Evolutionary conservation across 2,888 invertebrate genomes (phyloP), one percentile per base, ranked within the genome.

Genomic region (Luperina nickerlii): DNA sequence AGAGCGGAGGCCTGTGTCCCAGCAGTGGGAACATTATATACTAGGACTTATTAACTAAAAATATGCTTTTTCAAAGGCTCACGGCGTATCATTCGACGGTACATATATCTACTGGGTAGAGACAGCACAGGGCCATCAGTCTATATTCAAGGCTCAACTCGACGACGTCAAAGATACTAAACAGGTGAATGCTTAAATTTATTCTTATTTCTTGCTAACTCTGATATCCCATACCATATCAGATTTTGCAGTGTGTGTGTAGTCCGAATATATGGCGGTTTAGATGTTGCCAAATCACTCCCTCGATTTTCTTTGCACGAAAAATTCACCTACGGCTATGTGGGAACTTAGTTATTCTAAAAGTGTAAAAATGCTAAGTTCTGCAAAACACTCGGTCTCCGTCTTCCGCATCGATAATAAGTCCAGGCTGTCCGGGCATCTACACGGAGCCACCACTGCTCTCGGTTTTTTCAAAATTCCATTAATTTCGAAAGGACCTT

Each of bases 61-160:
- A 18, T n/a, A 71, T n/a, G 60, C 0, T 38, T 20, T 20, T 15
- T 0, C 38, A 6, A 3, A 96, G 96, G 95, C 95, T 1, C 97
- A 98, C 11, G 98, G 98, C 1, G 97, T 99, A 0, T 96, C 98
- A 0, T 98, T 97, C 87, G 98, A 99, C 90, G 98, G 98, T 0
- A 95, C 96, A 5, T 96, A 97, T 86, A 93, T 98, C 51, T 99
- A 98, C 92, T 99, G 98, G 98, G 98, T 98, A 8, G 98, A 98
- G 89, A 97, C 98, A 1, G 97, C 97, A 3, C 93, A 97, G 8
- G 98, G 98, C 5, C 97, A 97, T n/a, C 98, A 98, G 93, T 97
- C 98, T 18, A 98, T 99, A 85, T 97, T 98, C 65, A 97, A 97
- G 81, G 97, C 98, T 0, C 94, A 95, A 20, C 95, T 97, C 2